phyloP scores from a whole-genome alignment of 1,140 invertebrate genomes.

The Elymnias hypermnestra region DNA sequence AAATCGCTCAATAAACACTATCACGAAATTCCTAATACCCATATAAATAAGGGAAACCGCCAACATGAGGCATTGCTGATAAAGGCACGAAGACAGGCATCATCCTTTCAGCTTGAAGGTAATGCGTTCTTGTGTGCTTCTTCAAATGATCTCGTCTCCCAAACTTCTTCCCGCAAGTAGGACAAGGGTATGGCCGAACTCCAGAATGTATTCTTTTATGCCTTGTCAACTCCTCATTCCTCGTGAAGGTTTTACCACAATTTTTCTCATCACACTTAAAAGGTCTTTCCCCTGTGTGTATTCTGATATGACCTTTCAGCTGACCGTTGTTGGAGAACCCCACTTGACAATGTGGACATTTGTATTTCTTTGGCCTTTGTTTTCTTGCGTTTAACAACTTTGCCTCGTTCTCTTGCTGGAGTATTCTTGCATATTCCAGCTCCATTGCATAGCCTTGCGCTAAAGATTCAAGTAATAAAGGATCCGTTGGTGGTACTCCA shows the following conservation, averaged over 20 bases:
- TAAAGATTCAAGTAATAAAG: constrained; percentile 71
- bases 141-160: constrained; percentile 93
- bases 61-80: constrained; percentile 54
- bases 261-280: constrained; percentile 89
- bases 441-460: constrained; percentile 79
- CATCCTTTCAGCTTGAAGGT: constrained; percentile 71
- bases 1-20: too few relatives aligned
- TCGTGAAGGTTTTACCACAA: constrained; percentile 93
- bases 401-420: constrained; percentile 80
- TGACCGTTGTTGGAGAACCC: constrained; percentile 96
- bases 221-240: constrained; percentile 94
- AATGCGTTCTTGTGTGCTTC: constrained; percentile 87
- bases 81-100: constrained; percentile 73
- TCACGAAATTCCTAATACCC: constrained; percentile 61
- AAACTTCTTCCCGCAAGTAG: constrained; percentile 89
- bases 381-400: constrained; percentile 82
- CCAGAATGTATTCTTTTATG: constrained; percentile 94
- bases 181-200: constrained; percentile 86
- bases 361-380: constrained; percentile 91
- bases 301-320: constrained; percentile 92
- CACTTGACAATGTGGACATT: constrained; percentile 91
- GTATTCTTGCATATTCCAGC: constrained; percentile 79
- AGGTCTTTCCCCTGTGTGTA: constrained; percentile 94
- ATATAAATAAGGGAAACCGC: constrained; percentile 68
- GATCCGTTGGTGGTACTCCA: constrained; percentile 70